Evolutionary conservation across 2,888 invertebrate genomes (phyloP).

Genomic region (Horisme vitalbata): DNA sequence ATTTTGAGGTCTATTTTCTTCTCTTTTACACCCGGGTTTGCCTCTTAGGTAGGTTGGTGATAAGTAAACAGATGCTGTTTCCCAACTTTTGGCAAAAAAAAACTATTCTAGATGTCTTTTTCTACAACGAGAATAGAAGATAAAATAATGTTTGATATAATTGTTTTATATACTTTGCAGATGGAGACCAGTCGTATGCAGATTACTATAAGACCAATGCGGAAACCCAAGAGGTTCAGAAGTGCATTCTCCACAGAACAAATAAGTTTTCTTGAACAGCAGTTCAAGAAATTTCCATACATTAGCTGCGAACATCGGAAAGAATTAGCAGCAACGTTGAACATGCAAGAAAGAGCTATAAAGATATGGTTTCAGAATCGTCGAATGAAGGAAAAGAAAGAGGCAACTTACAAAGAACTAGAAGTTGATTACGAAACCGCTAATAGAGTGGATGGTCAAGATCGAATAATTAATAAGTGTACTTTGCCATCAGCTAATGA

Average conservation of each 20-base stretch:
- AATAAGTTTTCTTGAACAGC: constrained; percentile 87
- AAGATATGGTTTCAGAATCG: constrained; percentile 95
- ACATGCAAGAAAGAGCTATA: constrained; percentile 88
- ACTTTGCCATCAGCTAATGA: constrained; percentile 44
- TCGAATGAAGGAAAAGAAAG: constrained; percentile 88
- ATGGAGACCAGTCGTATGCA: constrained; percentile 26
- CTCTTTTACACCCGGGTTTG: too few species aligned
- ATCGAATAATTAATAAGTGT: constrained; percentile 46
- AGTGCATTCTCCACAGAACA: constrained; percentile 90
- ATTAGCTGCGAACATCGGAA: constrained; percentile 86
- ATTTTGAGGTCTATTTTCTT: too few species aligned
- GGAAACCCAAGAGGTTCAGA: constrained; percentile 60
- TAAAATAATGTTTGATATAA: too few species aligned
- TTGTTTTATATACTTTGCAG: too few species aligned
- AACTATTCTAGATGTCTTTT: too few species aligned
- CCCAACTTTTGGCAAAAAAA: too few species aligned
- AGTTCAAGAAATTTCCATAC: constrained; percentile 87
- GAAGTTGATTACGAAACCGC: constrained; percentile 38
- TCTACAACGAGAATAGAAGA: too few species aligned
- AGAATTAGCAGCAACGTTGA: constrained; percentile 84
- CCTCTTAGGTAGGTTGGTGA: too few species aligned
- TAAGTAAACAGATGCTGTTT: too few species aligned
- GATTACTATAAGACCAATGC: constrained; percentile 14
- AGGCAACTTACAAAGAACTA: constrained; percentile 46
- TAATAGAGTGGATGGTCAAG: constrained; percentile 34